These are phyloP conservation scores for Ctenomys sociabilis DNA, from an alignment of 2,113 vertebrate genomes.

Conservation along the genomic window DNA sequence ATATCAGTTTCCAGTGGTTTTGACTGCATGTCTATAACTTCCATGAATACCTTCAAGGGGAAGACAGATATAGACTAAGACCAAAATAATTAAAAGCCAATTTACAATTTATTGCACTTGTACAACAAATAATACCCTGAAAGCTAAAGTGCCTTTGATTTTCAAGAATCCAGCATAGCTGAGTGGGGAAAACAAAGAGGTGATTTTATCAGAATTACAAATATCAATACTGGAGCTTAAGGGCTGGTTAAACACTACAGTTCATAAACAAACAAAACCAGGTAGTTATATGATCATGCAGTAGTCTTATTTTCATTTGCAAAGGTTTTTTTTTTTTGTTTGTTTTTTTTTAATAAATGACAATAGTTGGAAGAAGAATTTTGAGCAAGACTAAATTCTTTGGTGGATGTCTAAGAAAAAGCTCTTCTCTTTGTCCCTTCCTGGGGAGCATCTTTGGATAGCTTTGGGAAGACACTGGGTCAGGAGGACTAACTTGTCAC, in stretches of 20 bases:
- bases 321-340: neutral
- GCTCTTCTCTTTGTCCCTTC: neutral
- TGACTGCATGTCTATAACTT: neutral
- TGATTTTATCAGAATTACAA: constrained; percentile 25
- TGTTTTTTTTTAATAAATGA: neutral
- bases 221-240: neutral
- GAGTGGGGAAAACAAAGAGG: neutral
- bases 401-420: neutral
- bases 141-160: constrained; percentile 33
- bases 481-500: neutral
- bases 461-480: neutral
- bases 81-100: neutral
- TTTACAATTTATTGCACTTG: neutral
- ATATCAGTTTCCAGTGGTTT: neutral
- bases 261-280: neutral
- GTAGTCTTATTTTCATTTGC: neutral
- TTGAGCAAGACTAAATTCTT: neutral
- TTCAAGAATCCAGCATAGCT: neutral
- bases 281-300: neutral
- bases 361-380: neutral
- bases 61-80: neutral
- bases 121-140: neutral
- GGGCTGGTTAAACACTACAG: neutral
- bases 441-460: neutral
- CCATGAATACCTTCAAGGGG: neutral